A percentile compares a stretch with the other conserved stretches of the same genome.
These are phyloP conservation scores for Erebia palarica DNA, from an alignment of 2,888 invertebrate species.

Conservation along the genomic window DNA sequence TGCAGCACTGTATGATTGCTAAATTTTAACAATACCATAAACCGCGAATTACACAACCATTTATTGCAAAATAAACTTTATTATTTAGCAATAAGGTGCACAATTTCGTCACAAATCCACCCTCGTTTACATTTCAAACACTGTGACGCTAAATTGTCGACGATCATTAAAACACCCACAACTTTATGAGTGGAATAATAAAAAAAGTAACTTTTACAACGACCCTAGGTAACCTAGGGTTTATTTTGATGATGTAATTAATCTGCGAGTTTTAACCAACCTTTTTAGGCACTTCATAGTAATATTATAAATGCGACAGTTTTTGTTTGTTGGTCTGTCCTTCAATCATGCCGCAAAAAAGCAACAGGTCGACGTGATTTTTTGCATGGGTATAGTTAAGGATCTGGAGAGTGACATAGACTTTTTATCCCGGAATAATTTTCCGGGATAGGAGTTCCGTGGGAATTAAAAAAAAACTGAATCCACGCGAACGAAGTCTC, in stretches of 20 bases:
- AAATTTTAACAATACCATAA: not conserved
- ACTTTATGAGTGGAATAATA: conserved; percentile 20
- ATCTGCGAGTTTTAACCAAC: too few relatives aligned
- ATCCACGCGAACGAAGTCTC: too few relatives aligned
- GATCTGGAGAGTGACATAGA: too few relatives aligned
- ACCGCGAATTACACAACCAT: not conserved
- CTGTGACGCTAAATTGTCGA: conserved; percentile 20
- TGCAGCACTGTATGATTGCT: not conserved
- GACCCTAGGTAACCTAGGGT: not conserved
- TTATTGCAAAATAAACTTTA: conserved; percentile 7
- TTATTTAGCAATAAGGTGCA: not conserved
- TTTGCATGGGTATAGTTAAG: too few relatives aligned
- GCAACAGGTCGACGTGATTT: too few relatives aligned
- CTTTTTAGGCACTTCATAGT: too few relatives aligned
- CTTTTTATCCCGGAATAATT: too few relatives aligned
- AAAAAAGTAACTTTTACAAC: conserved; percentile 8
- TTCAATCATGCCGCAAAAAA: too few relatives aligned
- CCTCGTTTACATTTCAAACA: conserved; percentile 18
- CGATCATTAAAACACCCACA: conserved; percentile 22
- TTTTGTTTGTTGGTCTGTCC: too few relatives aligned
- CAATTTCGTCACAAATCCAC: not conserved
- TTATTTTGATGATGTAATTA: not conserved
- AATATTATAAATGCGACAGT: too few relatives aligned
- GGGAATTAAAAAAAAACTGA: too few relatives aligned
- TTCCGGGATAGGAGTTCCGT: too few relatives aligned